Evolutionary conservation across 2,888 invertebrate genomes (phyloP).

Genomic region (Acleris emargana): DNA sequence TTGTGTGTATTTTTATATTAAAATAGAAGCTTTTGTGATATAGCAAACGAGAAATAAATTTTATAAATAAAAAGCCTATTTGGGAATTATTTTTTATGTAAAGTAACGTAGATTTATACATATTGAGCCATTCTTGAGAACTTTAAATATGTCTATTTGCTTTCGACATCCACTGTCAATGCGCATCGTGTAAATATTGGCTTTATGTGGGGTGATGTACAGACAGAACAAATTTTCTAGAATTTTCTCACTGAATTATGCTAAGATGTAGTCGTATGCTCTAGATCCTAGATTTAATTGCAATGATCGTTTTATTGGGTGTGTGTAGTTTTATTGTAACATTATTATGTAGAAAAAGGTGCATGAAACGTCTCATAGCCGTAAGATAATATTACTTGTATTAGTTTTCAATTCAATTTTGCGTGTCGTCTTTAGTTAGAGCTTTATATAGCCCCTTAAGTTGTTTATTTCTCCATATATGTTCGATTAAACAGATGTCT

Average conservation of each 20-base stretch:
- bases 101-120: slow-evolving; percentile 37
- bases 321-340: slow-evolving; percentile 36
- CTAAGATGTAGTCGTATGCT: slow-evolving; percentile 45
- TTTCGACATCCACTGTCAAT: slow-evolving; percentile 26
- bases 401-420: slow-evolving; percentile 40
- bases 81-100: slow-evolving; percentile 39
- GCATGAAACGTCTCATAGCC: slow-evolving; percentile 63
- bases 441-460: slow-evolving; percentile 1
- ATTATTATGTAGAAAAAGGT: slow-evolving; percentile 50
- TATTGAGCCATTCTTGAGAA: slow-evolving; percentile 38
- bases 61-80: slow-evolving; percentile 48
- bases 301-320: slow-evolving; percentile 35
- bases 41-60: slow-evolving; percentile 56
- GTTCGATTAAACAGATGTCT: slow-evolving; percentile 17
- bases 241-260: slow-evolving; percentile 54
- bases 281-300: slow-evolving; percentile 37
- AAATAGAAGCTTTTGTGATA: slow-evolving; percentile 71
- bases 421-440: slow-evolving; percentile 28
- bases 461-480: slow-evolving; percentile 15
- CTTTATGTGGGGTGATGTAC: slow-evolving; percentile 46
- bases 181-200: slow-evolving; percentile 58
- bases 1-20: slow-evolving; percentile 64
- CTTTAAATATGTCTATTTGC: slow-evolving; percentile 37
- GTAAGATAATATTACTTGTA: slow-evolving; percentile 43
- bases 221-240: slow-evolving; percentile 51